These are phyloP conservation scores for Ceratosolen fusciceps DNA, from an alignment of 1,140 invertebrate species.

Conservation along the genomic window DNA sequence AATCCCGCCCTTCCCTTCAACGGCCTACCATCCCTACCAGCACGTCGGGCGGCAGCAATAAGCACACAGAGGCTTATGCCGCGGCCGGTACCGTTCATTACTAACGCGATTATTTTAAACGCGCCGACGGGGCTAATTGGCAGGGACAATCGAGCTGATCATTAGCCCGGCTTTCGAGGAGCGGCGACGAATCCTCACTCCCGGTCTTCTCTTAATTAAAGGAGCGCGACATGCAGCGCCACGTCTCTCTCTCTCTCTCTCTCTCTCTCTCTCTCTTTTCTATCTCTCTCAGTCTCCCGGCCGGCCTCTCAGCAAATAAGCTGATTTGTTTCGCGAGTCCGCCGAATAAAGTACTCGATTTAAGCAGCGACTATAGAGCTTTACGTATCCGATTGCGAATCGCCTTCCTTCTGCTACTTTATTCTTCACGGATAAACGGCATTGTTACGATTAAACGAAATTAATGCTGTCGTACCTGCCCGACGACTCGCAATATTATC, in stretches of 20 bases:
- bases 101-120: conserved; percentile 65
- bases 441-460: background rate
- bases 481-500: background rate
- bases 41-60: conserved; percentile 15
- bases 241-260: no score
- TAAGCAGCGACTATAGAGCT: background rate
- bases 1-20: background rate
- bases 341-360: background rate
- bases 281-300: no score
- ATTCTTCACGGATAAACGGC: background rate
- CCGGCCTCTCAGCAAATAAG: background rate
- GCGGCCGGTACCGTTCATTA: no score
- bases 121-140: conserved; percentile 61
- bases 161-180: background rate
- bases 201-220: conserved; percentile 1
- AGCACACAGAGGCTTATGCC: no score
- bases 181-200: background rate
- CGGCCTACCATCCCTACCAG: background rate
- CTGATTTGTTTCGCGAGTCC: background rate
- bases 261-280: no score
- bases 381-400: background rate
- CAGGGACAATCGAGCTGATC: conserved; percentile 36
- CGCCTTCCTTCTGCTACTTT: background rate
- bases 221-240: background rate
- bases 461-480: background rate